A percentile compares a stretch with the other conserved stretches of the same genome.
These are phyloP conservation scores for Drosophila affinis DNA, from an alignment of 2,888 invertebrate species.

Conservation along the genomic window DNA sequence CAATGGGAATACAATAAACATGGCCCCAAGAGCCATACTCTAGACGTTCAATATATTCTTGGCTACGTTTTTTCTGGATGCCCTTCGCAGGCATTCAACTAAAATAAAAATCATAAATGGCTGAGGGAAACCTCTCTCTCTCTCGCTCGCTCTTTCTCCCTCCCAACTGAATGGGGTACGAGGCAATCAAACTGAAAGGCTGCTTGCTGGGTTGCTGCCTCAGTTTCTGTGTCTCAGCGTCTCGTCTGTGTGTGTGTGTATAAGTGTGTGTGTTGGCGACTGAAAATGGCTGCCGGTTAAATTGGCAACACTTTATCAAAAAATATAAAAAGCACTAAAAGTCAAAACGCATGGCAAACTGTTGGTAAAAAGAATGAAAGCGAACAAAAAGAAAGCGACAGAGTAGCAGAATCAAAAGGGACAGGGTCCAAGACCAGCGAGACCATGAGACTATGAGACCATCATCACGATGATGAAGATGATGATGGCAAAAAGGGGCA, in stretches of 20 bases:
- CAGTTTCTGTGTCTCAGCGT: constrained; percentile 26
- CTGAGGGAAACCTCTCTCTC: constrained; percentile 24
- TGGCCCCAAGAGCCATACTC: constrained; percentile 2
- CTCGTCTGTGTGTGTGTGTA: constrained; percentile 19
- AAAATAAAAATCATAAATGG: constrained; percentile 72
- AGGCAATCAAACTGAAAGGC: constrained; percentile 75
- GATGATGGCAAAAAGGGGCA: constrained; percentile 46
- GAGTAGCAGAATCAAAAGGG: constrained; percentile 28
- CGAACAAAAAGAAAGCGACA: constrained; percentile 25
- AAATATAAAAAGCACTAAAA: constrained; percentile 77
- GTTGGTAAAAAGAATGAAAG: constrained; percentile 40
- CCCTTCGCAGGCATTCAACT: constrained; percentile 51
- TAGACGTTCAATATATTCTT: constrained; percentile 9
- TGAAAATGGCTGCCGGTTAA: constrained; percentile 75
- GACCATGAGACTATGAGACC: constrained; percentile 38
- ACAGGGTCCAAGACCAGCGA: constrained; percentile 34
- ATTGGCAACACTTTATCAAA: constrained; percentile 79
- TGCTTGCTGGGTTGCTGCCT: constrained; percentile 37
- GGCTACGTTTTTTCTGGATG: background rate
- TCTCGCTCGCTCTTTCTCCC: background rate
- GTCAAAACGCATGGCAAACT: constrained; percentile 69
- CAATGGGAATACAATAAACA: constrained; percentile 56
- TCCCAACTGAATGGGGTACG: constrained; percentile 22
- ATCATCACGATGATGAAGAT: constrained; percentile 23
- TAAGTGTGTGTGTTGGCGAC: constrained; percentile 16